These are phyloP conservation scores for Himalopsyche kuldschensis DNA, from an alignment of 2,888 invertebrate species.

Conservation along the genomic window DNA sequence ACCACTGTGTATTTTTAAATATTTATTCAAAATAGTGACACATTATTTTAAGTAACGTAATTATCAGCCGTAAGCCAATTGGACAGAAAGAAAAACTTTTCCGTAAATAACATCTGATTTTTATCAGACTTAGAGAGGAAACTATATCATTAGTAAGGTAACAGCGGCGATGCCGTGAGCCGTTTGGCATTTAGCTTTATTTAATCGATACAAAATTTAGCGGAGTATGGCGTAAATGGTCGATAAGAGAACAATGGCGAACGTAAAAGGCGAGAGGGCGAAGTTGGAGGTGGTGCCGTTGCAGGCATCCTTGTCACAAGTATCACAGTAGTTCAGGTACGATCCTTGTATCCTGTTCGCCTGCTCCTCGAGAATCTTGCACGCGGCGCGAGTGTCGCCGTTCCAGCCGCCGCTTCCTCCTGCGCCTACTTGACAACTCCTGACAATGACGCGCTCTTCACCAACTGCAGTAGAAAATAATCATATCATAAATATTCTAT, in stretches of 20 bases:
- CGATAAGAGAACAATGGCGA: not conserved
- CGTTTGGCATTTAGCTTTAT: not conserved
- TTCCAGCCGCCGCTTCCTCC: constrained; percentile 10
- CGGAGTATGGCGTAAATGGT: not conserved
- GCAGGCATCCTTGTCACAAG: constrained; percentile 32
- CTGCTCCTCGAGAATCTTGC: constrained; percentile 27
- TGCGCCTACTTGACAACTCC: constrained; percentile 25
- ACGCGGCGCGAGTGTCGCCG: constrained; percentile 10
- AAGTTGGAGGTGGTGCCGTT: constrained; percentile 5
- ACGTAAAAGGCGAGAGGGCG: not conserved
- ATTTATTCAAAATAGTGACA: too few species aligned
- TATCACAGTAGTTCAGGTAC: constrained; percentile 31
- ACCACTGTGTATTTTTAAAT: too few species aligned
- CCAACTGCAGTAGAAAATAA: constrained; percentile 20
- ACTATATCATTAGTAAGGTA: not conserved
- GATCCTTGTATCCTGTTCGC: constrained; percentile 7
- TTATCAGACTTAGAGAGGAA: not conserved
- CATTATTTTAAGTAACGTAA: too few species aligned
- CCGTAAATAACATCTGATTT: not conserved
- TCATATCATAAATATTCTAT: too few species aligned
- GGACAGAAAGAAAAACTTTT: not conserved
- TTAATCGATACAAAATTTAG: not conserved
- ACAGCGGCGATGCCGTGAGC: not conserved
- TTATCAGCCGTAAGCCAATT: too few species aligned
- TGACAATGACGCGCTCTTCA: constrained; percentile 31